A percentile compares a stretch with the other conserved stretches of the same genome.
phyloP scores from a whole-genome alignment of 2,797 vertebrate genomes.

The Falco naumanni region DNA sequence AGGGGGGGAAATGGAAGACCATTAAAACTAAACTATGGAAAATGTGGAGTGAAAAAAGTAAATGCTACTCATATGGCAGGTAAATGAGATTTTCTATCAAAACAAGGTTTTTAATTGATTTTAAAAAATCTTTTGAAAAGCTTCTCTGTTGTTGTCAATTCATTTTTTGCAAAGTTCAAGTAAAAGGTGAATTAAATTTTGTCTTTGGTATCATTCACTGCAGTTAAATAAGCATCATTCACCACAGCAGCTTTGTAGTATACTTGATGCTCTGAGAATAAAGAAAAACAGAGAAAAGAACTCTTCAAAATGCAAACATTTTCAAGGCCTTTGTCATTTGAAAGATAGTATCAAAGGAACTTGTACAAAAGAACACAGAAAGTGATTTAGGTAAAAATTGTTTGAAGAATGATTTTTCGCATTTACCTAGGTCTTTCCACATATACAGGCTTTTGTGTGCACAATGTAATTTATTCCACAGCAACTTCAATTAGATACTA shows the following conservation, averaged over 20 bases:
- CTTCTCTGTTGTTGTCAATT: neutral
- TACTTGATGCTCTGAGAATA: neutral
- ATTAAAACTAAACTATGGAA: neutral
- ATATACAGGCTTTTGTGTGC: neutral
- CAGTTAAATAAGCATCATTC: neutral
- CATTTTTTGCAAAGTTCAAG: neutral
- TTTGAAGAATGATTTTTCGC: neutral
- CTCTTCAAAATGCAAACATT: neutral
- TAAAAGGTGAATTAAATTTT: conserved; percentile 6
- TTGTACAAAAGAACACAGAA: neutral
- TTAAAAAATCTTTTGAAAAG: neutral
- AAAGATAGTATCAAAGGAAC: neutral
- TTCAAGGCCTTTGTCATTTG: neutral
- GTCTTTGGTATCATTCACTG: neutral
- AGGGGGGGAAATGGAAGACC: neutral
- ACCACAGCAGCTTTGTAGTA: neutral
- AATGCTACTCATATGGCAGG: neutral
- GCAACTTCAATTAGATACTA: neutral
- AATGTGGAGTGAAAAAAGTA: neutral
- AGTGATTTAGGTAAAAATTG: neutral
- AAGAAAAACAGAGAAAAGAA: neutral
- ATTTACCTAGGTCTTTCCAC: neutral
- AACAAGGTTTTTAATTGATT: neutral
- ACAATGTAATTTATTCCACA: neutral
- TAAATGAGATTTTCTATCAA: conserved; percentile 36